phyloP scores from a whole-genome alignment of 1,140 invertebrate species.

The Drosophila kepulauana region DNA sequence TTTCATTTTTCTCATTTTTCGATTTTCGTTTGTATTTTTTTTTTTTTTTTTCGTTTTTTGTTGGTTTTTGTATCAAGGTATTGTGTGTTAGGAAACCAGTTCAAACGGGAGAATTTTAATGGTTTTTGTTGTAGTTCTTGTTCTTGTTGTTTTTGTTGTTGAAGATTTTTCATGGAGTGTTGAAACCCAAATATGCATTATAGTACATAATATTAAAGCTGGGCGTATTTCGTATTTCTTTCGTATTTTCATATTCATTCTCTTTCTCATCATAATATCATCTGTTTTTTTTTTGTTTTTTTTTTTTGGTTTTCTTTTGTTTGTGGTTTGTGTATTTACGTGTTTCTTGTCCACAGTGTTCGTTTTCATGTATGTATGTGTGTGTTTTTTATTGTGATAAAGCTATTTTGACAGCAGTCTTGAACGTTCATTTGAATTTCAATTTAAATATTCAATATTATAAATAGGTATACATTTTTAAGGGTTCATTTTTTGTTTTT shows the following conservation, averaged over 20 bases:
- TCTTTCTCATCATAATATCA: not conserved
- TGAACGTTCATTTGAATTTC: conserved; percentile 83
- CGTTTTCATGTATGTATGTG: conserved; percentile 35
- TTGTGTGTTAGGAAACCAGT: conserved; percentile 71
- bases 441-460: conserved; percentile 83
- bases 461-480: conserved; percentile 82
- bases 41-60: conserved; percentile 10
- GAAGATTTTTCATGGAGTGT: conserved; percentile 50
- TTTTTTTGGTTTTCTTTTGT: not conserved
- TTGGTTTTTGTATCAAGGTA: conserved; percentile 27
- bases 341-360: conserved; percentile 42
- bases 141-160: conserved; percentile 35
- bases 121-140: conserved; percentile 33
- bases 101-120: conserved; percentile 67
- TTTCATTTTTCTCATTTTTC: conserved; percentile 14
- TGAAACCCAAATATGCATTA: conserved; percentile 78
- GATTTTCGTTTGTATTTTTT: conserved; percentile 4
- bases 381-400: conserved; percentile 70
- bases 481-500: conserved; percentile 43
- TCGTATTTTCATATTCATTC: conserved; percentile 15
- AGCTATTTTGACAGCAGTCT: conserved; percentile 84
- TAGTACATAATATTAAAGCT: conserved; percentile 75
- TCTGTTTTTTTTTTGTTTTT: not conserved
- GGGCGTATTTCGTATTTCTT: conserved; percentile 57
- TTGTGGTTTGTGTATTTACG: conserved; percentile 22